These are phyloP conservation scores for Drosophila kuntzei DNA, from an alignment of 2,888 invertebrate genomes.

Conservation along the genomic window DNA sequence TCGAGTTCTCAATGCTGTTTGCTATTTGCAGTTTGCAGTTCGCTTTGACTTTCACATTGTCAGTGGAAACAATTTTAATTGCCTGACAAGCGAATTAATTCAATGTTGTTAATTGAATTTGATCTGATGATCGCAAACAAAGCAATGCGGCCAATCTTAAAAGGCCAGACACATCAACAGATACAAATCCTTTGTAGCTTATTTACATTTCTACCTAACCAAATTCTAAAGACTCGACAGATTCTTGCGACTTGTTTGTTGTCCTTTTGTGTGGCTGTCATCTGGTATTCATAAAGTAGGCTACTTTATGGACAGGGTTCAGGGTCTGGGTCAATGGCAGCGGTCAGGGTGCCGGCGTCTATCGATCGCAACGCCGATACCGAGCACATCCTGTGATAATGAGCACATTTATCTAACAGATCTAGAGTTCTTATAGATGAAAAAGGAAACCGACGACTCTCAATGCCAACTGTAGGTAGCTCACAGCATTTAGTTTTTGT, in stretches of 20 bases:
- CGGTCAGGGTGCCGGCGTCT: slow-evolving; percentile 49
- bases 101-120: slow-evolving; percentile 85
- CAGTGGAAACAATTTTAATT: slow-evolving; percentile 81
- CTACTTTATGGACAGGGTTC: slow-evolving; percentile 72
- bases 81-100: slow-evolving; percentile 85
- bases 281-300: slow-evolving; percentile 76
- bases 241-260: slow-evolving; percentile 41
- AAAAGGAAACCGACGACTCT: slow-evolving; percentile 54
- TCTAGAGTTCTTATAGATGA: slow-evolving; percentile 38
- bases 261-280: slow-evolving; percentile 79
- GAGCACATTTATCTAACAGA: slow-evolving; percentile 77
- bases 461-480: slow-evolving; percentile 50
- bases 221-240: slow-evolving; percentile 13
- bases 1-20: slow-evolving; percentile 14
- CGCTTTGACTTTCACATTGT: slow-evolving; percentile 45
- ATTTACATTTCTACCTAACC: slow-evolving; percentile 68
- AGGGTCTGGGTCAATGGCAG: slow-evolving; percentile 16
- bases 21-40: neutral
- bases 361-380: slow-evolving; percentile 75
- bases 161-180: slow-evolving; percentile 48
- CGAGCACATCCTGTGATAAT: slow-evolving; percentile 82
- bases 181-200: slow-evolving; percentile 59
- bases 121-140: slow-evolving; percentile 77
- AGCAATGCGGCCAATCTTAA: slow-evolving; percentile 50
- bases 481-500: slow-evolving; percentile 25